Base-by-base conservation (phyloP, 2,113 vertebrate genomes). In the Labeo rohita region DNA sequence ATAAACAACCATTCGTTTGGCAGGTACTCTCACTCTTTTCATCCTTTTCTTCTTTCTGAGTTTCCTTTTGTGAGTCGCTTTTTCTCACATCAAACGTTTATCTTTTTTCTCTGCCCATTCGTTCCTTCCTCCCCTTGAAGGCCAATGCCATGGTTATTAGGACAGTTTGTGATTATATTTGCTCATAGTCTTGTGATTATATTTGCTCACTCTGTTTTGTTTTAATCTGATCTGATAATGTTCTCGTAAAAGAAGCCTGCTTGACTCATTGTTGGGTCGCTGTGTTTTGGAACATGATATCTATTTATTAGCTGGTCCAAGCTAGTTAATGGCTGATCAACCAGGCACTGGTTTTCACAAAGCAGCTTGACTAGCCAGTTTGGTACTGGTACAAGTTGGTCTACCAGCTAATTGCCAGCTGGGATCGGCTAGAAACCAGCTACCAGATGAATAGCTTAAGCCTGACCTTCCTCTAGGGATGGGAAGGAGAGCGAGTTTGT, bases 1-100 rank as follows among this genome's bases (percentile, higher is more conserved):
- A 43, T 43, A 47, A 43, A 52, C 34, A 23, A 28, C 59, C 36
- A 68, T 77, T 52, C 6, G 21, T 70, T 87, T 87, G 75, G 34
- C 43, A 23, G n/a, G 68, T 63, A 56, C 78, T 49, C 66, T 75
- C 86, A 66, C 61, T 70, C 73, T 74, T 76, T 68, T 86, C 34
- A 73, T 50, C 21, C 65, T 47, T 47, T 13, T 10, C 49, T 34
- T 86, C 84, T 59, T 39, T 80, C 52, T 6, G 0, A 61, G 49
- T 39, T 61, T 47, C 23, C 59, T 47, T 28, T 80, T 65, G 79
- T 80, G 43, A 80, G 43, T 8, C 7, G 39, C 36, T 77, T 75
- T 78, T 13, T 56, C 75, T 52, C 84, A n/a, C 18, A 56, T 52
- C 16, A 23, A n/a, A 18, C 21, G 15, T 73, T 54, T 61, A 47